Conservation (phyloP, 2,113 vertebrate species). For the Nothobranchius kuhntae region DNA sequence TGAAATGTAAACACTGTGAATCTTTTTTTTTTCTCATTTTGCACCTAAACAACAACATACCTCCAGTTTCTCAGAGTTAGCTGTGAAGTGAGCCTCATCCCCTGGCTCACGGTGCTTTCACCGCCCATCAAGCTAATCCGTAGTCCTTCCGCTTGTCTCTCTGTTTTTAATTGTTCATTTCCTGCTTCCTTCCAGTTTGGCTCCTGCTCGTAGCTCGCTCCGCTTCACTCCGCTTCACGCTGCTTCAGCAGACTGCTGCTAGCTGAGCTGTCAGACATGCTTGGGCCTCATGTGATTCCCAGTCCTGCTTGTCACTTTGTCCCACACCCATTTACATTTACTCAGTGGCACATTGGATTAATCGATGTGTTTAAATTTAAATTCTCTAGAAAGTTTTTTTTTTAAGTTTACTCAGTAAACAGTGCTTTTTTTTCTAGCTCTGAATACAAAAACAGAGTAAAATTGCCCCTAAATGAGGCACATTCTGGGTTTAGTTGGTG, state of each 20-base stretch:
- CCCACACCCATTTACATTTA: no score
- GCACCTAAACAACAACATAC: neutral
- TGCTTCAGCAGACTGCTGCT: slow-evolving; percentile 70
- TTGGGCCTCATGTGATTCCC: slow-evolving; percentile 48
- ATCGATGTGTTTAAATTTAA: neutral
- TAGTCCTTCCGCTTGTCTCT: slow-evolving; percentile 14
- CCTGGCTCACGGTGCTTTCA: neutral
- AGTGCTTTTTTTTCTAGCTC: no score
- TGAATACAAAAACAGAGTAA: no score
- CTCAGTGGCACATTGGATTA: slow-evolving; percentile 7
- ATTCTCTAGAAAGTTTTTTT: neutral
- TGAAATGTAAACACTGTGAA: neutral
- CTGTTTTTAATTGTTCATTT: slow-evolving; percentile 27
- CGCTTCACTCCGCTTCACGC: slow-evolving; percentile 53
- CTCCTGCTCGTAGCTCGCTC: slow-evolving; percentile 26
- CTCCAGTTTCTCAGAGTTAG: no score
- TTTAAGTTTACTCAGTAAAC: no score
- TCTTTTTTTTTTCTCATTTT: neutral
- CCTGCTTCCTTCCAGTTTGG: slow-evolving; percentile 18
- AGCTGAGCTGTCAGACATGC: slow-evolving; percentile 66
- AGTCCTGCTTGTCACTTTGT: slow-evolving; percentile 6
- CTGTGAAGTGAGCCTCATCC: neutral
- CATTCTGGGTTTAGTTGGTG: no score
- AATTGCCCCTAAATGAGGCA: no score
- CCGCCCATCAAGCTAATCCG: slow-evolving; percentile 14